Evolutionary conservation across 2,113 vertebrate genomes (phyloP).

Genomic region (Corvus cornix): DNA sequence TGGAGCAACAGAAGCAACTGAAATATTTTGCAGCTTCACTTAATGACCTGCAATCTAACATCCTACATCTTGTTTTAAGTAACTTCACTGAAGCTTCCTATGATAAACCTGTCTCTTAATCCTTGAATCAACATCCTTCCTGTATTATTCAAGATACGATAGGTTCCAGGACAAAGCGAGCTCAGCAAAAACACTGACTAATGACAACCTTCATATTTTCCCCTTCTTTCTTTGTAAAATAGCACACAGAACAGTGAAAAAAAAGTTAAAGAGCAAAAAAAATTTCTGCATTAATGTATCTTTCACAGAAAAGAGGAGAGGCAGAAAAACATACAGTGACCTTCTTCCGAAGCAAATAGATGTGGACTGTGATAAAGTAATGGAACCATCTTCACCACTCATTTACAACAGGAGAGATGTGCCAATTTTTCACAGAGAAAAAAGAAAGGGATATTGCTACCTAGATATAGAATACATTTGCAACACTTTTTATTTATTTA

Average conservation of each 20-base stretch:
- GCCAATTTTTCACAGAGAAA: background rate
- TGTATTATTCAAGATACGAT: background rate
- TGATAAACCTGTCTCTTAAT: background rate
- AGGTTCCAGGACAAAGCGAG: accelerated
- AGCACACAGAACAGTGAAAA: background rate
- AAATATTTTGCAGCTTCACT: background rate
- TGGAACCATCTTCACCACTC: background rate
- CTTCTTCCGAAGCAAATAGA: background rate
- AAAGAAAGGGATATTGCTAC: background rate
- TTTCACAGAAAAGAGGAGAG: background rate
- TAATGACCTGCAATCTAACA: background rate
- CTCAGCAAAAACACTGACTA: background rate
- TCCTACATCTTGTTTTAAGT: background rate
- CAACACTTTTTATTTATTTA: background rate
- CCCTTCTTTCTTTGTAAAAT: background rate
- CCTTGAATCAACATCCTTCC: background rate
- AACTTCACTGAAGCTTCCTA: background rate
- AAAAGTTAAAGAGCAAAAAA: background rate
- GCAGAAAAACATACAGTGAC: background rate
- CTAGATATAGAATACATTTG: background rate
- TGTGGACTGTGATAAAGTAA: background rate
- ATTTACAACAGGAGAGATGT: background rate
- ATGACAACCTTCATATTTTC: background rate
- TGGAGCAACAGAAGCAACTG: background rate
- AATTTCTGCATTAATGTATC: background rate